Conservation (phyloP, 2,888 invertebrate genomes). For the Cordilura impudica region DNA sequence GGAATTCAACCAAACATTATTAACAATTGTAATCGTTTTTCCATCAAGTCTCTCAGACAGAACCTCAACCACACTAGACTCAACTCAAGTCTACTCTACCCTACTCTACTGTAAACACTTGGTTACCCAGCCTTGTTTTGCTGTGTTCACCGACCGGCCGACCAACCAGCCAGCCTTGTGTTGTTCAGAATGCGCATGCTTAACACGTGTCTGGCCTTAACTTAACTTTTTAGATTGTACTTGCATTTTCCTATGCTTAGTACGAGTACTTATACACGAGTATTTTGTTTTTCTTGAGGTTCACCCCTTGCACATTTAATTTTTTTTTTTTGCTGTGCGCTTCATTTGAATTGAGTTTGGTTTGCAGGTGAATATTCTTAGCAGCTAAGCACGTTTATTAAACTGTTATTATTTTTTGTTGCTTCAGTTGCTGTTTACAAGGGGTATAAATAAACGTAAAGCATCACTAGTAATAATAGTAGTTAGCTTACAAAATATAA, state of each 20-base stretch:
- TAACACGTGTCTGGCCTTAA: slow-evolving; percentile 73
- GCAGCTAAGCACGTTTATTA: slow-evolving; percentile 55
- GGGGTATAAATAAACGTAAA: slow-evolving; percentile 30
- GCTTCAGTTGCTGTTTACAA: not conserved
- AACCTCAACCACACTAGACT: not conserved
- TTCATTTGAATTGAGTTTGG: slow-evolving; percentile 46
- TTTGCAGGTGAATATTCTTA: slow-evolving; percentile 60
- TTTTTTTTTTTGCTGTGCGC: slow-evolving; percentile 8
- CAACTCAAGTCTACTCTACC: slow-evolving; percentile 18
- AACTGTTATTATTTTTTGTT: slow-evolving; percentile 34
- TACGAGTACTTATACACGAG: not conserved
- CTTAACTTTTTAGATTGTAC: slow-evolving; percentile 52
- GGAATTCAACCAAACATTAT: slow-evolving; percentile 37
- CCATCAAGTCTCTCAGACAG: not conserved
- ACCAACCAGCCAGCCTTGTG: not conserved
- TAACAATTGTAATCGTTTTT: slow-evolving; percentile 10
- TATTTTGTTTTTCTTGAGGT: slow-evolving; percentile 28
- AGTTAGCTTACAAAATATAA: slow-evolving; percentile 45
- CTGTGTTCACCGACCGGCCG: slow-evolving; percentile 10
- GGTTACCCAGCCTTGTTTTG: slow-evolving; percentile 31
- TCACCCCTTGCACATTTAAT: slow-evolving; percentile 45
- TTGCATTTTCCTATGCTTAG: not conserved
- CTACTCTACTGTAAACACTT: slow-evolving; percentile 5
- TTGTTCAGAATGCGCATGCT: slow-evolving; percentile 70
- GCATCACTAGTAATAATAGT: slow-evolving; percentile 38